These are phyloP conservation scores for Musca domestica DNA, from an alignment of 1,140 invertebrate genomes.

Conservation along the genomic window DNA sequence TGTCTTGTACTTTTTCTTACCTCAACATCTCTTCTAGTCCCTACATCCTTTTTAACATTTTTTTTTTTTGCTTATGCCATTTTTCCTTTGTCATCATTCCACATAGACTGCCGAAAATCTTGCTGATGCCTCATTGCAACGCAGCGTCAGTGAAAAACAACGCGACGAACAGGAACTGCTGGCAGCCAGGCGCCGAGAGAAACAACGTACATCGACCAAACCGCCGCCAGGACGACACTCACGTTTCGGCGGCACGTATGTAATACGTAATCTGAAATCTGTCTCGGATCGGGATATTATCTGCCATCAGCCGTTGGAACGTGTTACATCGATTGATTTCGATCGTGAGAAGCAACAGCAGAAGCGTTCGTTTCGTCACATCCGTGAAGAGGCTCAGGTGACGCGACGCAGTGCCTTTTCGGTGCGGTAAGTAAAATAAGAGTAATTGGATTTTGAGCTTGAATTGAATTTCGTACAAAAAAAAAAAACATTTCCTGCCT, in stretches of 20 bases:
- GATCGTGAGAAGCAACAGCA: constrained; percentile 69
- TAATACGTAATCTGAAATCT: constrained; percentile 90
- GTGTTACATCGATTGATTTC: constrained; percentile 74
- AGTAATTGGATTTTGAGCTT: background rate
- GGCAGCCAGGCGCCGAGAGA: constrained; percentile 66
- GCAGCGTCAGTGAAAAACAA: constrained; percentile 75
- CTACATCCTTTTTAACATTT: background rate
- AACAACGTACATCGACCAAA: constrained; percentile 43
- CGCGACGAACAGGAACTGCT: constrained; percentile 78
- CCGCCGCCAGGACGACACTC: constrained; percentile 67
- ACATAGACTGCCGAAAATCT: constrained; percentile 70
- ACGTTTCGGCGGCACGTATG: constrained; percentile 88
- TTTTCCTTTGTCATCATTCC: background rate
- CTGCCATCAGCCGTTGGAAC: constrained; percentile 78
- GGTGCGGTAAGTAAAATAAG: constrained; percentile 61
- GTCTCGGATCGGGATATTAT: constrained; percentile 89
- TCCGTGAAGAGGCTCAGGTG: constrained; percentile 57
- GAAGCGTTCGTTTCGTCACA: constrained; percentile 55
- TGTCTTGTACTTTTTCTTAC: background rate
- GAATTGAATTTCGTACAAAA: no score
- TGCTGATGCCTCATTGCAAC: constrained; percentile 71
- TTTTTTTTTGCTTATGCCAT: background rate
- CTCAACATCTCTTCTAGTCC: background rate
- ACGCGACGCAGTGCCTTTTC: constrained; percentile 75
- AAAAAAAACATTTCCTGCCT: no score